Conservation (phyloP, 1,140 invertebrate species). For the Planococcus citri region DNA sequence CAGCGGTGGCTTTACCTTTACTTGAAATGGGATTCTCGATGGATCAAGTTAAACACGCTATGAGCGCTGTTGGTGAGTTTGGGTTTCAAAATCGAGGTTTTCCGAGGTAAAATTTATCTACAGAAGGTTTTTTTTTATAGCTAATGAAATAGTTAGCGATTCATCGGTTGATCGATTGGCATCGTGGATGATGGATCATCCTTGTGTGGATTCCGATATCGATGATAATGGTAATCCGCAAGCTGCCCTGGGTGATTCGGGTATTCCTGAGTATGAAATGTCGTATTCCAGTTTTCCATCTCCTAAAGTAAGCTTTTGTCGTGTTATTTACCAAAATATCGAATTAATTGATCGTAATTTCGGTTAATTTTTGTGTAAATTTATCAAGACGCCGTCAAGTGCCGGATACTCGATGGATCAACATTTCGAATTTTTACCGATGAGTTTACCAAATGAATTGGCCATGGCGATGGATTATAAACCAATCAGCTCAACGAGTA, state of each 20-base stretch:
- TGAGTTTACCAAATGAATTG: background rate
- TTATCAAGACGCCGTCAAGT: background rate
- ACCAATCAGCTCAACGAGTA: background rate
- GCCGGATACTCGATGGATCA: background rate
- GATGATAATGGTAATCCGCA: constrained; percentile 15
- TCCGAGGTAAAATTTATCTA: background rate
- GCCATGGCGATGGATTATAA: background rate
- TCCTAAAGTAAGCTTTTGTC: too few relatives aligned
- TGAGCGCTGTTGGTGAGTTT: constrained; percentile 39
- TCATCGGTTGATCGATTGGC: constrained; percentile 42
- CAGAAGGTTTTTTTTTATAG: constrained; percentile 5
- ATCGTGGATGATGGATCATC: constrained; percentile 56
- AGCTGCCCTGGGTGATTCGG: background rate
- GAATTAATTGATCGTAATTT: background rate
- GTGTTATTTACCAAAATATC: too few relatives aligned
- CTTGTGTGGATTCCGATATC: constrained; percentile 38
- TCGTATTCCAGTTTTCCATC: background rate
- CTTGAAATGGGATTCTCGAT: constrained; percentile 52
- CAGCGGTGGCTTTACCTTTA: constrained; percentile 40
- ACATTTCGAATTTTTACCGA: background rate
- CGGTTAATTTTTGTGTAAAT: background rate
- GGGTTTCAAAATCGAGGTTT: background rate
- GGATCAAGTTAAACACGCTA: constrained; percentile 45
- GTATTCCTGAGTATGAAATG: background rate
- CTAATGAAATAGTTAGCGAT: constrained; percentile 31